These are phyloP conservation scores for Sinelater perroti DNA, from an alignment of 2,888 invertebrate species.

Conservation along the genomic window DNA sequence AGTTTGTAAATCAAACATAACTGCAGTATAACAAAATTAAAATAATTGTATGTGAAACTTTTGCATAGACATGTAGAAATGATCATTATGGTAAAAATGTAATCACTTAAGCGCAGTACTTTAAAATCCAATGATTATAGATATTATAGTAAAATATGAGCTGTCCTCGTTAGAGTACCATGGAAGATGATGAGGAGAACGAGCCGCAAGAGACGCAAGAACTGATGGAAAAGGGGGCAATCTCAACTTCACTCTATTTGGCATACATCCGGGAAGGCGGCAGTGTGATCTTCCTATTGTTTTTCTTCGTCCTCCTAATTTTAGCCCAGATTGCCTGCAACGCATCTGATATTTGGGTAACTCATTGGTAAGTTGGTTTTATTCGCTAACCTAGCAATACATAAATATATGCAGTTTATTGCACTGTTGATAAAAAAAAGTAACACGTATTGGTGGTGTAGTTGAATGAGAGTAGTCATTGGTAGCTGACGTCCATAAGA, in stretches of 20 bases:
- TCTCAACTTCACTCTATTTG: conserved; percentile 69
- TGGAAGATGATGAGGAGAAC: conserved; percentile 57
- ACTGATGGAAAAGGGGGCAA: conserved; percentile 71
- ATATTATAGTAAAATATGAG: too few species aligned
- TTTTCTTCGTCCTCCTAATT: conserved; percentile 67
- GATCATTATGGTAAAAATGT: too few species aligned
- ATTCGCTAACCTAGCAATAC: not conserved
- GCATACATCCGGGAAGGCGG: conserved; percentile 78
- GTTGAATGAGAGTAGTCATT: too few species aligned
- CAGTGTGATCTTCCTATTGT: conserved; percentile 61
- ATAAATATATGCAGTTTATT: not conserved
- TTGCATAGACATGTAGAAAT: too few species aligned
- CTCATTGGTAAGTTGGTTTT: conserved; percentile 70
- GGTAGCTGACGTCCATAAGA: too few species aligned
- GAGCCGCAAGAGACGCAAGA: conserved; percentile 71
- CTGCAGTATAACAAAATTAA: too few species aligned
- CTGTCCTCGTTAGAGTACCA: conserved; percentile 50
- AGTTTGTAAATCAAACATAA: too few species aligned
- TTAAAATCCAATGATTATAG: too few species aligned
- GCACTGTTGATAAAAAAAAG: too few species aligned
- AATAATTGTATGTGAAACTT: too few species aligned
- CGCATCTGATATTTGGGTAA: conserved; percentile 80
- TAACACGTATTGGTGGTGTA: too few species aligned
- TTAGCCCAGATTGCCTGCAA: conserved; percentile 76
- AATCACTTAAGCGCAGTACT: too few species aligned